Percentiles rank a stretch among this genome's conserved stretches.
These are phyloP conservation scores for Sinotaia quadrata DNA, from an alignment of 2,888 invertebrate genomes.

Conservation along the genomic window DNA sequence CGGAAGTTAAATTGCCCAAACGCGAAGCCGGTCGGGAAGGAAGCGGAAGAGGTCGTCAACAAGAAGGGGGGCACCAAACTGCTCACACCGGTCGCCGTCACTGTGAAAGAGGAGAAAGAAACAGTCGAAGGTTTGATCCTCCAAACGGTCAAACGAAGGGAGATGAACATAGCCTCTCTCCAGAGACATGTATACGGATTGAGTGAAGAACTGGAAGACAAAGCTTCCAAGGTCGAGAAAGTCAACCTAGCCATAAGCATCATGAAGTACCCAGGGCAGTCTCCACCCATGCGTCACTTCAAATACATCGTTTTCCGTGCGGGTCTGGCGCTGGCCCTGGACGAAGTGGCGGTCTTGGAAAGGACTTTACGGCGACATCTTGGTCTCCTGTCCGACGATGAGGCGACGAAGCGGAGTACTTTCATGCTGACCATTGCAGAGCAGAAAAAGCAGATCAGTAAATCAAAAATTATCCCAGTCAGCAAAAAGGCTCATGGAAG, in stretches of 20 bases:
- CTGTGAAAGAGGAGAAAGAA: conserved; percentile 65
- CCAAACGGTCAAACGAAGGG: neutral
- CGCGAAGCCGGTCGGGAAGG: neutral
- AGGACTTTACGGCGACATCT: conserved; percentile 1
- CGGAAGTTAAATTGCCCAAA: conserved; percentile 80
- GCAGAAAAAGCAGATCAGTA: too few species aligned
- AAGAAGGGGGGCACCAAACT: too few species aligned
- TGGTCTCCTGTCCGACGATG: too few species aligned
- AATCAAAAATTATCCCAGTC: too few species aligned
- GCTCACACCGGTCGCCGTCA: neutral
- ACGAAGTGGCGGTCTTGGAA: neutral
- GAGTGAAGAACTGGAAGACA: neutral
- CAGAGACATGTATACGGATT: neutral
- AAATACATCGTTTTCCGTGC: conserved; percentile 7
- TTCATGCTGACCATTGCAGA: too few species aligned
- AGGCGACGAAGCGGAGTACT: too few species aligned
- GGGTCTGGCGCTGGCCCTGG: conserved; percentile 3
- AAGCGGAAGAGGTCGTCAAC: neutral
- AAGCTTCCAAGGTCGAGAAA: neutral
- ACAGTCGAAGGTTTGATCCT: neutral
- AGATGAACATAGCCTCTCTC: neutral
- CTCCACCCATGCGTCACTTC: neutral
- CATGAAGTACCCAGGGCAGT: neutral
- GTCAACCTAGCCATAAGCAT: neutral
- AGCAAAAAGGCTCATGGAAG: too few species aligned